Evolutionary conservation across 2,888 invertebrate genomes (phyloP), one percentile per base, ranked within the genome.

Genomic region (Drepanosiphum platanoidis): DNA sequence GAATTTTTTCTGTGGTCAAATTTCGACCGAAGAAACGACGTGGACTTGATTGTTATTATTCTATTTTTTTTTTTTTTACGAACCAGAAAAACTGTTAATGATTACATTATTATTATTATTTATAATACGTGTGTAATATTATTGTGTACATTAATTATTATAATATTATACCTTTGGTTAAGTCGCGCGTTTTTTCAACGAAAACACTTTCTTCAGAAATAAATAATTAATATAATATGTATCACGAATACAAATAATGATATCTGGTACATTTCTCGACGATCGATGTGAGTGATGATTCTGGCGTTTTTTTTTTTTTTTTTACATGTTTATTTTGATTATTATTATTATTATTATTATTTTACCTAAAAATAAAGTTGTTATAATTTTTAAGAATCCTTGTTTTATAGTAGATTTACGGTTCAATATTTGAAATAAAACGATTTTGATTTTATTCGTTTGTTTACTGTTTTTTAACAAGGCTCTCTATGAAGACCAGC

Each of bases 391-490:
- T 83, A 83, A 66, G 61, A 74, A 1, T 64, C 11, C 18, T 83
- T 74, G 36, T 83, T 83, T 74, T 66, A 27, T 27, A 15, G 72
- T 78, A 80, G 68, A 68, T 68, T 64, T 46, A 46, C 70, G n/a
- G 27, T 70, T 34, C 3, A 68, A 52, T n/a, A n/a, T 74, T 83
- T 75, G 9, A 46, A 83, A 83, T 75, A 74, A 83, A 83, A 75
- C 27, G 18, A 27, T 75, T 83, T 72, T 61, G 61, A 82, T 82
- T 82, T 72, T 66, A 75, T 36, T 61, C n/a, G 58, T 75, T 75
- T 46, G 36, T 52, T 80, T 68, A 18, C 70, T 70, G n/a, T n/a
- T n/a, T n/a, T n/a, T n/a, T n/a, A n/a, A n/a, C n/a, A n/a, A n/a
- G n/a, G n/a, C n/a, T n/a, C n/a, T n/a, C n/a, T n/a, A n/a, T n/a